phyloP scores from a whole-genome alignment of 2,797 vertebrate genomes.

The Pipistrellus pygmaeus region DNA sequence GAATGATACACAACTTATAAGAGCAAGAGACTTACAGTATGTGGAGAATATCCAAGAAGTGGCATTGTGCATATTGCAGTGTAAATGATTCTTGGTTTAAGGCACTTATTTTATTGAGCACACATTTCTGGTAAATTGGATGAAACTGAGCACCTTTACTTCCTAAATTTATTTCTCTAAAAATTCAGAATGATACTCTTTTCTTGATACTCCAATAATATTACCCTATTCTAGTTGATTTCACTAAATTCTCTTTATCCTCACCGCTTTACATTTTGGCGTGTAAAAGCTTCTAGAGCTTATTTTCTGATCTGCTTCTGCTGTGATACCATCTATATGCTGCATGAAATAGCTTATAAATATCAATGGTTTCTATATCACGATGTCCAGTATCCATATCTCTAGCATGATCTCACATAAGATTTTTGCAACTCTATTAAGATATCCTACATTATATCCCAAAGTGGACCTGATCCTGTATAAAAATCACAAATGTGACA shows the following conservation, averaged over 20 bases:
- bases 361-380: not conserved
- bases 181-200: not conserved
- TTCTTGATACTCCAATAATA: not conserved
- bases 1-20: not conserved
- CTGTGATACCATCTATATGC: not conserved
- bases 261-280: not conserved
- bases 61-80: not conserved
- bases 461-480: not conserved
- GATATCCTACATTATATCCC: not conserved
- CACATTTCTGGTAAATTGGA: not conserved
- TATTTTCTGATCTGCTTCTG: not conserved
- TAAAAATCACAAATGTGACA: not conserved
- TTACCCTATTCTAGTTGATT: not conserved
- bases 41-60: not conserved
- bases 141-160: not conserved
- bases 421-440: not conserved
- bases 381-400: not conserved
- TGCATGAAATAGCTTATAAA: not conserved
- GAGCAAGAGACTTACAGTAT: not conserved
- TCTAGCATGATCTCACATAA: not conserved
- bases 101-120: not conserved
- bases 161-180: not conserved
- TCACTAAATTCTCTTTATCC: not conserved
- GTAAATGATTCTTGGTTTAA: slow-evolving; percentile 11
- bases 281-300: not conserved